Base-by-base conservation (phyloP, 2,888 invertebrate genomes). In the Trilocha varians region DNA sequence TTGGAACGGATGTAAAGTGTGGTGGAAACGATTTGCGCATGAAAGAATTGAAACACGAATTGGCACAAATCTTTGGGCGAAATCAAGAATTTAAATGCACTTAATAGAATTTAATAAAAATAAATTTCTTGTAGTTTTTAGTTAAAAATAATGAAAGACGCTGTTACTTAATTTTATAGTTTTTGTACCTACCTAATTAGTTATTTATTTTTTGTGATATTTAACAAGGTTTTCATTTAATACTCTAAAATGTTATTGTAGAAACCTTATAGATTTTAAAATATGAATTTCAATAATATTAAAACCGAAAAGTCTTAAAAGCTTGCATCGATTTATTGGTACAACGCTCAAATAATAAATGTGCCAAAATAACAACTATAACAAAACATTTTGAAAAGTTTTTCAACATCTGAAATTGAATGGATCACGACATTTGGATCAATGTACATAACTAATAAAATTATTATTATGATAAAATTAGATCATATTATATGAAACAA, bases 371-470 rank as follows among this genome's bases (percentile, higher is more conserved):
- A 53, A 65, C 34, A 17, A 34, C 38, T 16, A 16, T 6, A 17
- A 15, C 53, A 55, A 51, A 43, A 40, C 49, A 57, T 52, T 51
- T 52, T 50, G 53, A 44, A 40, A 39, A 45, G 44, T 44, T 44
- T 53, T 47, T 43, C 32, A 42, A 61, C 55, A 50, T 56, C 60
- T 59, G 59, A 65, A 61, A 42, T 55, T 60, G 62, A 60, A 58
- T 63, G 49, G 61, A 70, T 61, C 25, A 25, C 11, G 25, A 25
- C 6, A 80, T 79, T 80, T 79, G 78, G 77, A 80, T 62, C 75
- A 67, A 74, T 80, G 82, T 82, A 80, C 78, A 82, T 80, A 78
- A 67, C 57, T 78, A 78, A 76, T 75, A 68, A 75, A 59, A 69
- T 67, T 70, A 73, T 65, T 65, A 60, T 50, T n/a, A n/a, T n/a